Conservation (phyloP, 1,140 invertebrate genomes). For the Fopius arisanus region DNA sequence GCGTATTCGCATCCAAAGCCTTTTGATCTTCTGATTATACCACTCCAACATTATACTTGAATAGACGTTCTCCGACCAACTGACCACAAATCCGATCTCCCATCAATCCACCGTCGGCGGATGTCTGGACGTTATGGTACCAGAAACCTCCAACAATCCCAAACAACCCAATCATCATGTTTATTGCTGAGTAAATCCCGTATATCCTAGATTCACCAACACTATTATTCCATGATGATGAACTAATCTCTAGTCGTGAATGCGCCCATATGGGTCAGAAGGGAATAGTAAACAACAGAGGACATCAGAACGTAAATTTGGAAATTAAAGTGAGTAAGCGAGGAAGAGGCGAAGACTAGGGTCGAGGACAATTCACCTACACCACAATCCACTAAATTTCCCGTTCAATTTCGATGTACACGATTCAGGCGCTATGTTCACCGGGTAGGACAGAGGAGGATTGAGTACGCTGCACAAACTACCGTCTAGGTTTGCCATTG, state of each 20-base stretch:
- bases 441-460: background rate
- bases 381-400: constrained; percentile 60
- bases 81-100: no score
- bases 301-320: constrained; percentile 11
- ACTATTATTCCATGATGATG: background rate
- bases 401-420: constrained; percentile 58
- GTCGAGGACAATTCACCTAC: constrained; percentile 46
- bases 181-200: background rate
- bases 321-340: background rate
- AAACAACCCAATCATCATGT: background rate
- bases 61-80: no score
- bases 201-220: background rate
- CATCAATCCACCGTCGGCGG: background rate
- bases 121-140: no score
- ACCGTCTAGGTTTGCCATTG: constrained; percentile 2
- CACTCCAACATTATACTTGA: no score
- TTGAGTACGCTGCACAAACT: constrained; percentile 2
- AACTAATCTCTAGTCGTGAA: constrained; percentile 17
- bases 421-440: constrained; percentile 31
- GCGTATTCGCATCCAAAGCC: no score
- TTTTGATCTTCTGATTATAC: no score
- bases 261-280: background rate
- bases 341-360: constrained; percentile 39
- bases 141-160: no score
- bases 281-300: constrained; percentile 20